Conservation (phyloP, 1,140 invertebrate species). For the Heliconius eleuchia region DNA sequence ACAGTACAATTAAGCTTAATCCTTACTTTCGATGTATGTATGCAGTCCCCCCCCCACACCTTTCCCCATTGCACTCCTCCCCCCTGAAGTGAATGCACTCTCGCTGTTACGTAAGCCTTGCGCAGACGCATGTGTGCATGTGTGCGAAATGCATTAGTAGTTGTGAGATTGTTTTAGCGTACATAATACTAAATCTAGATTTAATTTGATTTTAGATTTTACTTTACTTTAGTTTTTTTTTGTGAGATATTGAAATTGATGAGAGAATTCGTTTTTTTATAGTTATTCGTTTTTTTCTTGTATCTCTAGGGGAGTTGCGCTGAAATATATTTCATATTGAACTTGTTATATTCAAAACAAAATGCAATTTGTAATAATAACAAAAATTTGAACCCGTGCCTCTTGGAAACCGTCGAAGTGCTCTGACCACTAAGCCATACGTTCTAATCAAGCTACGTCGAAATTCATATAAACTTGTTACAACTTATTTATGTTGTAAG, state of each 20-base stretch:
- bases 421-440: too few species aligned
- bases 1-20: slow-evolving; percentile 42
- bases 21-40: slow-evolving; percentile 35
- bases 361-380: too few species aligned
- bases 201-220: neutral
- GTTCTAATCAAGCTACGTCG: too few species aligned
- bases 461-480: too few species aligned
- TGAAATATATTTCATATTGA: too few species aligned
- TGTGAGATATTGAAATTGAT: neutral
- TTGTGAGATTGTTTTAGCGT: slow-evolving; percentile 3
- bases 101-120: slow-evolving; percentile 65
- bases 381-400: too few species aligned
- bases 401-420: too few species aligned
- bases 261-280: neutral
- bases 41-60: slow-evolving; percentile 35
- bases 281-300: neutral
- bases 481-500: too few species aligned
- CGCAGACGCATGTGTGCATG: slow-evolving; percentile 44
- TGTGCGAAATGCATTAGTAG: slow-evolving; percentile 41
- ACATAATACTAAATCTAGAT: slow-evolving; percentile 2
- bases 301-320: too few species aligned
- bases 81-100: slow-evolving; percentile 69
- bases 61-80: neutral
- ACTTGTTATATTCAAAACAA: too few species aligned
- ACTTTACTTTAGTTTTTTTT: neutral